phyloP scores from a whole-genome alignment of 2,797 vertebrate species.

The Mus spretus region DNA sequence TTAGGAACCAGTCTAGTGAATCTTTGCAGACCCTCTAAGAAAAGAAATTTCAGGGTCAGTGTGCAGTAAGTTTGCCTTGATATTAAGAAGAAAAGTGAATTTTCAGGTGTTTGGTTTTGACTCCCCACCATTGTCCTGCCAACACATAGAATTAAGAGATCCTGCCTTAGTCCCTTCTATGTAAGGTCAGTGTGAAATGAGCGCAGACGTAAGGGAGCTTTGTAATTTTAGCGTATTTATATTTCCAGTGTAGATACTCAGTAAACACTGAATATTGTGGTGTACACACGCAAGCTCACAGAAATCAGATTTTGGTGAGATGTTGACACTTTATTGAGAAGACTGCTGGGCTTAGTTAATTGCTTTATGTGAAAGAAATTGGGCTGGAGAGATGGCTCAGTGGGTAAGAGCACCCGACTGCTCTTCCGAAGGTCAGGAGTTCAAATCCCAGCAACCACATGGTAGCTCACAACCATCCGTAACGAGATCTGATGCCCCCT shows the following conservation, averaged over 20 bases:
- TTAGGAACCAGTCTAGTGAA: constrained; percentile 19
- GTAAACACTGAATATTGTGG: background rate
- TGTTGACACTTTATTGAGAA: constrained; percentile 18
- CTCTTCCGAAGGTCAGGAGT: too few relatives aligned
- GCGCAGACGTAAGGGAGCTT: background rate
- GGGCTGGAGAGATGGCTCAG: too few relatives aligned
- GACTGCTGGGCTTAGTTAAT: background rate
- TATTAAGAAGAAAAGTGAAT: constrained; percentile 1
- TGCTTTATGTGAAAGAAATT: constrained; percentile 24
- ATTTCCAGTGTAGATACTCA: background rate
- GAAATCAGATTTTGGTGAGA: background rate
- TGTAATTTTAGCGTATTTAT: background rate
- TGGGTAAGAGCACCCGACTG: too few relatives aligned
- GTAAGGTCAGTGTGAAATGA: background rate
- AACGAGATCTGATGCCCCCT: too few relatives aligned
- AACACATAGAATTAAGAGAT: background rate
- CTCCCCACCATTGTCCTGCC: background rate
- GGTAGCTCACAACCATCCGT: too few relatives aligned
- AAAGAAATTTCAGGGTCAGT: constrained; percentile 8
- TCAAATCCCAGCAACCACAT: too few relatives aligned
- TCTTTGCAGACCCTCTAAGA: constrained; percentile 38
- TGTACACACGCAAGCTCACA: background rate
- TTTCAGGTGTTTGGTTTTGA: constrained; percentile 42
- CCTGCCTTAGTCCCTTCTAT: background rate
- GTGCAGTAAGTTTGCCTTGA: background rate